These are phyloP conservation scores for Rhynchonycteris naso DNA, from an alignment of 2,797 vertebrate genomes.

Conservation along the genomic window DNA sequence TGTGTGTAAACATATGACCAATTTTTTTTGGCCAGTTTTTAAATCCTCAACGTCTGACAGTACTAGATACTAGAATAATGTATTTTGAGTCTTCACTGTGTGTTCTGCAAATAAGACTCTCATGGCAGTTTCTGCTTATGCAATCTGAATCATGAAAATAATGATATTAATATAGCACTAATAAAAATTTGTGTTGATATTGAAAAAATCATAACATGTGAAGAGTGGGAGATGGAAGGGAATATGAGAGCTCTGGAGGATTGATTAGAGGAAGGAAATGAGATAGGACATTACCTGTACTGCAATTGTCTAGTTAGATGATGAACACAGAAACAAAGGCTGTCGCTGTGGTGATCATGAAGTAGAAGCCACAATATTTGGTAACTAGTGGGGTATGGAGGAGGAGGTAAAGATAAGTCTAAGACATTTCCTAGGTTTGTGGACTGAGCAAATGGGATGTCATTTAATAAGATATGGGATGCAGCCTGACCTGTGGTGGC, in stretches of 20 bases:
- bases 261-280: background rate
- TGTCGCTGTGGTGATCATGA: background rate
- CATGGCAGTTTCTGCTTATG: background rate
- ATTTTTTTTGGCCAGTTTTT: background rate
- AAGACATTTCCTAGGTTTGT: conserved; percentile 10
- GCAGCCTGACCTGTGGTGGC: too few relatives aligned
- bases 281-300: background rate
- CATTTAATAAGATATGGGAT: background rate
- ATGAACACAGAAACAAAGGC: background rate
- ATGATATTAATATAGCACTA: background rate
- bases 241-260: background rate
- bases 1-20: background rate
- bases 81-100: conserved; percentile 17
- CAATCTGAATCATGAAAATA: conserved; percentile 7
- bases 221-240: background rate
- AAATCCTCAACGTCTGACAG: background rate
- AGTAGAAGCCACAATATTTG: background rate
- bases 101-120: background rate
- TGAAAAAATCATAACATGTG: background rate
- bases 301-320: background rate
- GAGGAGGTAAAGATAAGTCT: background rate
- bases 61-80: background rate
- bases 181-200: conserved; percentile 33
- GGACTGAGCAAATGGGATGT: background rate
- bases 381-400: background rate